Evolutionary conservation across 1,140 invertebrate species (phyloP).

Genomic region (Trichomalopsis sarcophagae): DNA sequence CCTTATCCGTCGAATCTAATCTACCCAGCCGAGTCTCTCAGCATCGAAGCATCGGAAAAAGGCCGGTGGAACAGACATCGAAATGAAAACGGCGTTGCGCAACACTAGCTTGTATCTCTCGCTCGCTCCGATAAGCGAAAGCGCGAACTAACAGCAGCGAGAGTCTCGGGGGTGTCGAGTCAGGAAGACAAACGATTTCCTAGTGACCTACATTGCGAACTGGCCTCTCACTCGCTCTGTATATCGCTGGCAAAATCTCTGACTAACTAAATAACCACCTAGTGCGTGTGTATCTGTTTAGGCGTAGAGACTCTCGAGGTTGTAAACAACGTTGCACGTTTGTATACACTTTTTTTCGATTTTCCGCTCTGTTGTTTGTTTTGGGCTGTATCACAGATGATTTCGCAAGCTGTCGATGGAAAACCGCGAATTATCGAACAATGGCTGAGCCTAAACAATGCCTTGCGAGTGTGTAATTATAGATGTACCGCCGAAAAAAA

Average conservation of each 20-base stretch:
- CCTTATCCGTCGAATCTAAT: background rate
- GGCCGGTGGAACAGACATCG: background rate
- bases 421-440: background rate
- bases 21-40: background rate
- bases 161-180: constrained; percentile 41
- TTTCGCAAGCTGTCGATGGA: background rate
- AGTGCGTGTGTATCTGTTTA: background rate
- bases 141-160: constrained; percentile 28
- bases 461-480: background rate
- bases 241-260: constrained; percentile 15
- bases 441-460: constrained; percentile 12
- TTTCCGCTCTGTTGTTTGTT: background rate
- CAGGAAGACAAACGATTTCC: constrained; percentile 53
- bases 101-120: constrained; percentile 34
- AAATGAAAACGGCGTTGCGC: constrained; percentile 4
- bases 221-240: constrained; percentile 21
- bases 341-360: too few relatives aligned
- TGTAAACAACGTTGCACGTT: background rate
- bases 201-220: constrained; percentile 49
- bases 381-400: background rate
- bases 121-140: constrained; percentile 33
- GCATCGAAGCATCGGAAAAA: background rate
- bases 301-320: background rate
- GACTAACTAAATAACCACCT: constrained; percentile 40
- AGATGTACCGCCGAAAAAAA: background rate